These are phyloP conservation scores for Platyscelio sp. DNA, from an alignment of 2,888 invertebrate genomes.

Conservation along the genomic window DNA sequence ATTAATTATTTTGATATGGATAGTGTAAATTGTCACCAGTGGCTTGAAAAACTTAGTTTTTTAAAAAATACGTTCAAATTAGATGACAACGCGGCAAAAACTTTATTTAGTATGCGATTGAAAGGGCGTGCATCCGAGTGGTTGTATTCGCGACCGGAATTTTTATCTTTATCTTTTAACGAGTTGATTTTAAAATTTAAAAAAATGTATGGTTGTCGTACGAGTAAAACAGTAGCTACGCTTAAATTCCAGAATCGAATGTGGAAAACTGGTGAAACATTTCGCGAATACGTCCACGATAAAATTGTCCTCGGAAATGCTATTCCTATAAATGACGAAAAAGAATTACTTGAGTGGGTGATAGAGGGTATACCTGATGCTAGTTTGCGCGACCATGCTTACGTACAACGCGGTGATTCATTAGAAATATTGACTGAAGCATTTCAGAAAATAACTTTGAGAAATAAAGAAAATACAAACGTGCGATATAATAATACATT, in stretches of 20 bases:
- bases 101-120: constrained; percentile 52
- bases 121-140: constrained; percentile 55
- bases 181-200: constrained; percentile 29
- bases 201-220: constrained; percentile 55
- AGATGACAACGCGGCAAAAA: constrained; percentile 44
- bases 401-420: background rate
- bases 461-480: background rate
- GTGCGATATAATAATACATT: background rate
- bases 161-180: background rate
- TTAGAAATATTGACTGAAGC: background rate
- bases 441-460: constrained; percentile 2
- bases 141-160: constrained; percentile 67
- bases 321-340: background rate
- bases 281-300: constrained; percentile 14
- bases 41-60: constrained; percentile 35
- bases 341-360: constrained; percentile 6
- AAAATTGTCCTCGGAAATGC: constrained; percentile 1
- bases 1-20: constrained; percentile 14
- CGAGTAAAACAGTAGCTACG: constrained; percentile 12
- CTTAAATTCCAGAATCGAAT: constrained; percentile 2
- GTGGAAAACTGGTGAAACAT: background rate
- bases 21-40: background rate
- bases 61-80: constrained; percentile 41
- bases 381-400: background rate
- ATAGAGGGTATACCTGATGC: constrained; percentile 7